phyloP scores from a whole-genome alignment of 2,888 invertebrate species.

The Megastigmus dorsalis region DNA sequence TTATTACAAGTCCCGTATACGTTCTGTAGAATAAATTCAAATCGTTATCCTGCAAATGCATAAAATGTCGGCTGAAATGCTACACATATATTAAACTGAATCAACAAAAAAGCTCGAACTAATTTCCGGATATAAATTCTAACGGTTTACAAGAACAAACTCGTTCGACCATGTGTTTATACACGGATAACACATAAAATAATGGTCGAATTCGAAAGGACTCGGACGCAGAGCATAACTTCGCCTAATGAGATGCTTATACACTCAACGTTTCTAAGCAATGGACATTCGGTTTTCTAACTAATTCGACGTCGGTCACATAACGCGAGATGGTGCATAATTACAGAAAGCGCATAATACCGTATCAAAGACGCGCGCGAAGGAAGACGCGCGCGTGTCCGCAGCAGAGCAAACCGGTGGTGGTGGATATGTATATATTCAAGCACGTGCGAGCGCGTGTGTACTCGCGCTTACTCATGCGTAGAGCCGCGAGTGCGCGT shows the following conservation, averaged over 20 bases:
- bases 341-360: too few species aligned
- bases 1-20: too few species aligned
- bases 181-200: not conserved
- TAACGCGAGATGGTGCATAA: not conserved
- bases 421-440: constrained; percentile 42
- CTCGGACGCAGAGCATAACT: not conserved
- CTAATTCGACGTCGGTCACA: not conserved
- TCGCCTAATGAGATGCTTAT: not conserved
- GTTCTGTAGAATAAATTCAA: too few species aligned
- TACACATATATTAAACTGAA: not conserved
- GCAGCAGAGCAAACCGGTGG: not conserved
- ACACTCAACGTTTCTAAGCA: not conserved
- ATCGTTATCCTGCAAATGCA: too few species aligned
- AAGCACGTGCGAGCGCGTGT: constrained; percentile 35
- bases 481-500: not conserved
- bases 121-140: constrained; percentile 17
- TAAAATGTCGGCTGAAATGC: not conserved
- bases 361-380: not conserved
- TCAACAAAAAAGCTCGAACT: not conserved
- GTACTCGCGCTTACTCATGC: constrained; percentile 6
- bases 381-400: not conserved
- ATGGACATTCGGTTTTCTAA: too few species aligned
- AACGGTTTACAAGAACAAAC: constrained; percentile 12
- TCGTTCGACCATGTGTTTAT: constrained; percentile 1
- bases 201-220: constrained; percentile 18